Evolutionary conservation across 2,113 vertebrate genomes (phyloP).

Genomic region (Microtus pennsylvanicus): DNA sequence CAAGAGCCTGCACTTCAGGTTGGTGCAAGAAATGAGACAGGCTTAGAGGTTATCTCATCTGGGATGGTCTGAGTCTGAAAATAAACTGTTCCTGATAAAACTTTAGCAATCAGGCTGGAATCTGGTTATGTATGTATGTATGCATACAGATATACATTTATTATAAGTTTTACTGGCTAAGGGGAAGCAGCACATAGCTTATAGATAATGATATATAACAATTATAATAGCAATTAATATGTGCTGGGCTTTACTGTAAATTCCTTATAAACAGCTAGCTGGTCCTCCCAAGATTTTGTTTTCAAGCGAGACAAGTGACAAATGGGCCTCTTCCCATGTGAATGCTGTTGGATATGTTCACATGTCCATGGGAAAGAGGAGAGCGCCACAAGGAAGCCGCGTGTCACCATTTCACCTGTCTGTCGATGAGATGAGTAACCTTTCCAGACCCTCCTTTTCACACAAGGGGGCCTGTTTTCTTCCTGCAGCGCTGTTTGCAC

Average conservation of each 20-base stretch:
- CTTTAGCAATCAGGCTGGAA: neutral
- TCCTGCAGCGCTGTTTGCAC: neutral
- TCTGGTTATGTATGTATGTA: neutral
- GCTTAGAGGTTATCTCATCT: neutral
- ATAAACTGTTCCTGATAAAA: neutral
- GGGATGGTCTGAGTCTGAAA: neutral
- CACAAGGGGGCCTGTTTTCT: neutral
- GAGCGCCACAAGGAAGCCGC: neutral
- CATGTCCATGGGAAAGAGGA: neutral
- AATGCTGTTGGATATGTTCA: neutral
- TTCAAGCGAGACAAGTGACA: neutral
- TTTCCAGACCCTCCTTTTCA: constrained; percentile 24
- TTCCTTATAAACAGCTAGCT: neutral
- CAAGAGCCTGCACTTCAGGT: neutral
- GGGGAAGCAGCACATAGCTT: neutral
- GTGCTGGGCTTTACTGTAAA: neutral
- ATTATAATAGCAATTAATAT: neutral
- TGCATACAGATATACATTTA: neutral
- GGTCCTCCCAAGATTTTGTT: constrained; percentile 30
- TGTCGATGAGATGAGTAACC: neutral
- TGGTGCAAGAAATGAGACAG: neutral
- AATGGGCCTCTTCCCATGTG: neutral
- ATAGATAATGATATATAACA: neutral
- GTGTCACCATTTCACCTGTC: neutral
- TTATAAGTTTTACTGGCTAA: constrained; percentile 4